Percentiles rank a stretch among this genome's conserved stretches.
These are phyloP conservation scores for Eremophila alpestris DNA, from an alignment of 2,797 vertebrate species.

Conservation along the genomic window DNA sequence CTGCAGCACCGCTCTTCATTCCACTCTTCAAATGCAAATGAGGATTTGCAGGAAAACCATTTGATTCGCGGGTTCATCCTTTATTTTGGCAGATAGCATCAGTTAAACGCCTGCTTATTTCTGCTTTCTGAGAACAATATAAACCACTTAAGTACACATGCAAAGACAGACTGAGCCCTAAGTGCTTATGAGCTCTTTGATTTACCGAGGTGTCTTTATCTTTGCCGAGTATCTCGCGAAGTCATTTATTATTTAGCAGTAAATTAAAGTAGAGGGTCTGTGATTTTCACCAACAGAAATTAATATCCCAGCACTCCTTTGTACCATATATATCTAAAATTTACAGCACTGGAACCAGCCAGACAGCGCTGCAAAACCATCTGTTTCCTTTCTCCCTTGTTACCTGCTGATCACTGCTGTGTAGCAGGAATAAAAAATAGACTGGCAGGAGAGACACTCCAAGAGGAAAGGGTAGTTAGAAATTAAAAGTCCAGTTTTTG, in stretches of 20 bases:
- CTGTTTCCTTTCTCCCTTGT: constrained; percentile 3
- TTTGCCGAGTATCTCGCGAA: constrained; percentile 43
- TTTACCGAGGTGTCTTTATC: constrained; percentile 59
- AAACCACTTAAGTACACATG: constrained; percentile 52
- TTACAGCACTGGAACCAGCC: background rate
- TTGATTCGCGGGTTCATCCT: constrained; percentile 31
- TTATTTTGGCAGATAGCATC: constrained; percentile 56
- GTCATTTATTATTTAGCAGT: constrained; percentile 68
- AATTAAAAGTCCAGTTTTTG: constrained; percentile 46
- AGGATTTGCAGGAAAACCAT: constrained; percentile 24
- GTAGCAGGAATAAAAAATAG: constrained; percentile 13
- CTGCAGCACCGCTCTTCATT: background rate
- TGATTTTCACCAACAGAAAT: constrained; percentile 64
- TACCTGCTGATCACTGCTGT: constrained; percentile 39
- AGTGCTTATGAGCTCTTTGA: constrained; percentile 60
- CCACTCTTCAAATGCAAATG: constrained; percentile 13
- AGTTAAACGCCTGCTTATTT: constrained; percentile 53
- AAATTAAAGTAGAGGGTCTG: constrained; percentile 57
- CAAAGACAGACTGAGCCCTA: constrained; percentile 46
- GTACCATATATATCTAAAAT: constrained; percentile 46
- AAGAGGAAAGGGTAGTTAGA: constrained; percentile 19
- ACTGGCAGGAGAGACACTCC: background rate
- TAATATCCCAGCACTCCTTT: constrained; percentile 33
- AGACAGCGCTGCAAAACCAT: background rate
- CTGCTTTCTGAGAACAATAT: constrained; percentile 54